Percentiles rank a stretch among this genome's conserved stretches.
These are phyloP conservation scores for Falco novaeseelandiae DNA, from an alignment of 2,797 vertebrate species.

Conservation along the genomic window DNA sequence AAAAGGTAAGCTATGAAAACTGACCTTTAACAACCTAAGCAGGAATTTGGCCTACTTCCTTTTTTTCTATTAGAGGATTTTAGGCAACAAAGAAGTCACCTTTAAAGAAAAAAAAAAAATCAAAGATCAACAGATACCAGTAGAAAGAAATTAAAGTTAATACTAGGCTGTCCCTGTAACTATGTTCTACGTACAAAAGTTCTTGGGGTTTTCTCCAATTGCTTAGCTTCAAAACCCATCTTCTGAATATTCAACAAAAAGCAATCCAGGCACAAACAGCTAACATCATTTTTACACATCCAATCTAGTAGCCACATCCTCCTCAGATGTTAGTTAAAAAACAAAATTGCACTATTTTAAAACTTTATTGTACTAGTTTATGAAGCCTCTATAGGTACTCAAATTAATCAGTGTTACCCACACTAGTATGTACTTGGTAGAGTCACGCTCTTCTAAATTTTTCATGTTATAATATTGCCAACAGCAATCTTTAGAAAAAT, in stretches of 20 bases:
- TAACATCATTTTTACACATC: neutral
- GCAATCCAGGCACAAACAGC: neutral
- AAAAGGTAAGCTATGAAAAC: constrained; percentile 40
- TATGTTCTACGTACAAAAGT: neutral
- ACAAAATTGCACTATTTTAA: neutral
- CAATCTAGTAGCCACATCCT: neutral
- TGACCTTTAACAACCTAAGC: constrained; percentile 3
- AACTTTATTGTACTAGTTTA: neutral
- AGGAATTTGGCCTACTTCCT: neutral
- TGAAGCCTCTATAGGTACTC: neutral
- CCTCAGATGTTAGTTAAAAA: no score
- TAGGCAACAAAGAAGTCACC: neutral
- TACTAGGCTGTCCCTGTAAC: neutral
- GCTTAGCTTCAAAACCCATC: neutral
- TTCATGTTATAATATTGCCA: neutral
- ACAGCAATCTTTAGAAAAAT: neutral
- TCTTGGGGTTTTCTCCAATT: neutral
- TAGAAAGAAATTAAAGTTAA: neutral
- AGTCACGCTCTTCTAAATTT: neutral
- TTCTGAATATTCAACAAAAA: neutral
- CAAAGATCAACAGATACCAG: neutral
- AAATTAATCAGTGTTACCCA: neutral
- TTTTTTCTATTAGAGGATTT: neutral
- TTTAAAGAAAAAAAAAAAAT: neutral
- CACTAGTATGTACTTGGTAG: neutral